These are phyloP conservation scores for Amphiprion clarkii DNA, from an alignment of 2,797 vertebrate species.

Conservation along the genomic window DNA sequence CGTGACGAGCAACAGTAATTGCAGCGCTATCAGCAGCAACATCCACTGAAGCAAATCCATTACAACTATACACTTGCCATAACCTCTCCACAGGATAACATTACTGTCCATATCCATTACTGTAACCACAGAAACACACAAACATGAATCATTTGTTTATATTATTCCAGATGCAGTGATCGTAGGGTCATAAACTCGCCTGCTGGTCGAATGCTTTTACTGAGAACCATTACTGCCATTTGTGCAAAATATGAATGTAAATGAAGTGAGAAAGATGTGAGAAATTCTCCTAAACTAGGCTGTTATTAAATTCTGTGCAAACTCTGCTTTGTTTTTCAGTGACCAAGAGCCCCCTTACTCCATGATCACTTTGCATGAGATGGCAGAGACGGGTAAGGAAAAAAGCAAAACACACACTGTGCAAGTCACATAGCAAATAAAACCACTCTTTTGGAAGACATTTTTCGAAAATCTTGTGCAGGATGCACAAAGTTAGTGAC, in stretches of 20 bases:
- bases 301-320: not conserved
- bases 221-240: not conserved
- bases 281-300: not conserved
- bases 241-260: not conserved
- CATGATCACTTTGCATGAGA: slow-evolving; percentile 99
- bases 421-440: not conserved
- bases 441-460: not conserved
- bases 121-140: slow-evolving; percentile 14
- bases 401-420: not conserved
- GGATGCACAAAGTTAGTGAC: too few relatives aligned
- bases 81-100: slow-evolving; percentile 9
- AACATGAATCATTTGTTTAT: slow-evolving; percentile 27
- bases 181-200: slow-evolving; percentile 4
- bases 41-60: slow-evolving; percentile 29
- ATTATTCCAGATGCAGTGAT: slow-evolving; percentile 21
- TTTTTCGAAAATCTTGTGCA: not conserved
- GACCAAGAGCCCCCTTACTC: slow-evolving; percentile 99
- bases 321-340: slow-evolving; percentile 86
- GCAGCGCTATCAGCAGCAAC: slow-evolving; percentile 16
- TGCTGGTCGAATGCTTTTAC: slow-evolving; percentile 12
- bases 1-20: slow-evolving; percentile 2
- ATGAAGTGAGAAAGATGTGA: not conserved
- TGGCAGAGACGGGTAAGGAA: slow-evolving; percentile 98
- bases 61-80: not conserved
- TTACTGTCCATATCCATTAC: slow-evolving; percentile 13